Conservation (phyloP, 2,797 vertebrate genomes). For the Prionace glauca region DNA sequence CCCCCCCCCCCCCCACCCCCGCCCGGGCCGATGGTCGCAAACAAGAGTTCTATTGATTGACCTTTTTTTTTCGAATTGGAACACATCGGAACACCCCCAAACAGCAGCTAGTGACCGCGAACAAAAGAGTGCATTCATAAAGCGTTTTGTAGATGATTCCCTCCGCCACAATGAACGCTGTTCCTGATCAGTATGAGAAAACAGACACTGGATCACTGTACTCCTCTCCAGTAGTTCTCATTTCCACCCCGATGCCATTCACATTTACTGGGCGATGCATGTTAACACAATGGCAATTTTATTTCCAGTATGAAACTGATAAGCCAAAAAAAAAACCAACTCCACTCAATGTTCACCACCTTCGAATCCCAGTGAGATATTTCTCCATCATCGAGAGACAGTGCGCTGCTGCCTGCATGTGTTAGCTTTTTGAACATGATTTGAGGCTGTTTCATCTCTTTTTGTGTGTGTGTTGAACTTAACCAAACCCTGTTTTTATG, state of each 20-base stretch:
- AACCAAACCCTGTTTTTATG: background rate
- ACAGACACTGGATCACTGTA: background rate
- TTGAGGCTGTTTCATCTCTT: background rate
- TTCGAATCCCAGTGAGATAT: background rate
- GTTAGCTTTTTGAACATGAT: slow-evolving; percentile 13
- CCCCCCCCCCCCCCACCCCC: too few relatives aligned
- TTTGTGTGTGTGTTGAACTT: background rate
- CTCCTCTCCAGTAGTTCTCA: background rate
- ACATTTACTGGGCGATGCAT: background rate
- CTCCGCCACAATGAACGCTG: background rate
- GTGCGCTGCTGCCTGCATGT: too few relatives aligned
- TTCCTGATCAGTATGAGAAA: background rate
- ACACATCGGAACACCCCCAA: slow-evolving; percentile 5
- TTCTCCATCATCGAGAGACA: background rate
- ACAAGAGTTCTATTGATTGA: slow-evolving; percentile 6
- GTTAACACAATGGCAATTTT: slow-evolving; percentile 7
- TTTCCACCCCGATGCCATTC: background rate
- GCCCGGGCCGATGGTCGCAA: background rate
- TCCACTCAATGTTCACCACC: background rate
- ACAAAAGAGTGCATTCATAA: slow-evolving; percentile 66
- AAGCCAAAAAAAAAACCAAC: background rate
- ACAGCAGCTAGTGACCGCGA: slow-evolving; percentile 52
- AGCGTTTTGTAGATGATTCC: slow-evolving; percentile 46
- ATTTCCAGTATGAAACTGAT: background rate
- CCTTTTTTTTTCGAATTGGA: background rate